Percentiles rank a stretch among this genome's conserved stretches.
phyloP scores from a whole-genome alignment of 2,888 invertebrate genomes.

The Xylota segnis region DNA sequence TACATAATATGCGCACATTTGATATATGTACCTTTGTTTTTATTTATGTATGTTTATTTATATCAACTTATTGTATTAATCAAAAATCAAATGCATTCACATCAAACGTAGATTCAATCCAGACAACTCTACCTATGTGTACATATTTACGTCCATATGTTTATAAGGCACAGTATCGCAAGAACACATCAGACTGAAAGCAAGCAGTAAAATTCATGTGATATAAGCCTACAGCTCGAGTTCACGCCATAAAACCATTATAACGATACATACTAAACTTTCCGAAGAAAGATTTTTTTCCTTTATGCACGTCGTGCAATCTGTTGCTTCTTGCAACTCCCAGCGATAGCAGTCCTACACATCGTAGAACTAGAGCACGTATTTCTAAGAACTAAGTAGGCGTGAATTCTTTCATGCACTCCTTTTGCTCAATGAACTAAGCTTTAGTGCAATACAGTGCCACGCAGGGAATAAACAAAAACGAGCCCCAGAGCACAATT shows the following conservation, averaged over 20 bases:
- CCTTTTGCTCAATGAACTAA: constrained; percentile 3
- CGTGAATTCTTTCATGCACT: constrained; percentile 7
- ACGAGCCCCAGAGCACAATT: constrained; percentile 1
- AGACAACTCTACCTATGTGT: not conserved
- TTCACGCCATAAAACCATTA: not conserved
- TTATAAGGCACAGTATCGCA: not conserved
- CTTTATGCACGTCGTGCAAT: constrained; percentile 1
- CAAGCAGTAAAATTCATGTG: not conserved
- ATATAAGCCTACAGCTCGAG: not conserved
- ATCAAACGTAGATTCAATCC: not conserved
- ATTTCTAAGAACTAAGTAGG: constrained; percentile 4
- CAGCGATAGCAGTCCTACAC: not conserved
- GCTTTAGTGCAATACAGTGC: not conserved
- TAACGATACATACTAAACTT: not conserved
- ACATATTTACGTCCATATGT: not conserved
- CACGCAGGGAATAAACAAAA: not conserved
- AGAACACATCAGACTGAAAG: not conserved
- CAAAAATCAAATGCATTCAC: not conserved
- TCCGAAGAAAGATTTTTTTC: not conserved
- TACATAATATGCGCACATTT: too few relatives aligned
- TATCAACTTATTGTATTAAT: not conserved
- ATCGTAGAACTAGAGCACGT: constrained; percentile 14
- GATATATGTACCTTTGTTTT: too few relatives aligned
- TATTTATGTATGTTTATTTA: too few relatives aligned
- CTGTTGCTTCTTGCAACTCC: constrained; percentile 2